A percentile compares a stretch with the other conserved stretches of the same genome.
Evolutionary conservation across 2,113 vertebrate species (phyloP).

Genomic region (Paramormyrops kingsleyae): DNA sequence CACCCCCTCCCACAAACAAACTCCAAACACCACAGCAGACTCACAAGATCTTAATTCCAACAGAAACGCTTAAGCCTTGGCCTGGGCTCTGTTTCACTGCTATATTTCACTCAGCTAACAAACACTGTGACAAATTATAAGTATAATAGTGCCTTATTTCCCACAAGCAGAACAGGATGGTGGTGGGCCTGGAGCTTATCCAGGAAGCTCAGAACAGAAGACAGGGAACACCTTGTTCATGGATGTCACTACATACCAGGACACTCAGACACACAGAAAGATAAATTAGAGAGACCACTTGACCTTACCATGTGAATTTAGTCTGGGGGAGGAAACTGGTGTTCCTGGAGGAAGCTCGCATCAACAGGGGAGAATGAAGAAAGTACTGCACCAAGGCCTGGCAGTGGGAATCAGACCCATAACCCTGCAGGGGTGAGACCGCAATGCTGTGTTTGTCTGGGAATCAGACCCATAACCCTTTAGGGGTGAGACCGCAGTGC

Average conservation of each 20-base stretch:
- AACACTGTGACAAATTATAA: not conserved
- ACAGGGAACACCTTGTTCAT: no score
- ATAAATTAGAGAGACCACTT: not conserved
- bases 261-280: not conserved
- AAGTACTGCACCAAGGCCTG: not conserved
- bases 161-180: not conserved
- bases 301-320: not conserved
- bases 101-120: not conserved
- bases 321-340: not conserved
- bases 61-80: not conserved
- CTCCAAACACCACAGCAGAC: not conserved
- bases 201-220: not conserved
- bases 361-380: not conserved
- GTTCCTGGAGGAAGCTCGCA: not conserved
- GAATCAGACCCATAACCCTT: not conserved
- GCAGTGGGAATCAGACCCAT: not conserved
- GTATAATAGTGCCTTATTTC: not conserved
- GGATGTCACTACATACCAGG: not conserved
- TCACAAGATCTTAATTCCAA: not conserved
- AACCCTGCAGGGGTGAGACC: not conserved
- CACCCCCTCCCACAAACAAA: not conserved
- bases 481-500: not conserved
- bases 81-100: not conserved
- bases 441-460: not conserved
- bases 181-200: no score